phyloP scores from a whole-genome alignment of 2,113 vertebrate species.

The Lota lota region DNA sequence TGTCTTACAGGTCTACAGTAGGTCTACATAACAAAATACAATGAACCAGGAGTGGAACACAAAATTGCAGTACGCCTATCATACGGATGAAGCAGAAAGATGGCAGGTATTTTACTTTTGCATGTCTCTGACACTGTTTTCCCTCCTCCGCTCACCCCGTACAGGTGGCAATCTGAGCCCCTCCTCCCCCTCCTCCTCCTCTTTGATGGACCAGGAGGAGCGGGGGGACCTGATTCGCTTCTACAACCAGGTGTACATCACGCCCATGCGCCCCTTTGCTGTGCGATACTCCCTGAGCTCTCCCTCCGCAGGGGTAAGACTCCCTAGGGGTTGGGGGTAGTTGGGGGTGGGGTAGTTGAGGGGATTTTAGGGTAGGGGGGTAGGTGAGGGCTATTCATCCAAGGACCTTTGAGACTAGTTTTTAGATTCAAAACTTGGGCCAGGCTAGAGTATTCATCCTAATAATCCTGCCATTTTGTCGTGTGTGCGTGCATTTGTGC shows the following conservation, averaged over 20 bases:
- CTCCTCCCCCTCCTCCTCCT: slow-evolving; percentile 47
- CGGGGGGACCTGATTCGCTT: slow-evolving; percentile 89
- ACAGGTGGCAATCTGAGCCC: slow-evolving; percentile 81
- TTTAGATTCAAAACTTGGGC: no score
- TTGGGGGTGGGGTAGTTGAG: no score
- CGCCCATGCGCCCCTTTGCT: slow-evolving; percentile 82
- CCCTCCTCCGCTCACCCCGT: slow-evolving; percentile 75
- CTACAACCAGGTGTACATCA: slow-evolving; percentile 86
- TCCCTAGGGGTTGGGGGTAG: background rate
- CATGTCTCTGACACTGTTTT: no score
- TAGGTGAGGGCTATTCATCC: no score
- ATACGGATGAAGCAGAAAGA: no score
- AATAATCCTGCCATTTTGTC: no score
- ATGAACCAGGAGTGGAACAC: no score
- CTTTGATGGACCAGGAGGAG: slow-evolving; percentile 75
- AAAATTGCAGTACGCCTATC: no score
- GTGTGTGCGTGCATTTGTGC: background rate
- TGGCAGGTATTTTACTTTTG: no score
- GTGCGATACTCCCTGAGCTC: slow-evolving; percentile 78
- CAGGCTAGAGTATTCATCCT: no score
- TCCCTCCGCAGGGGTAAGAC: slow-evolving; percentile 51
- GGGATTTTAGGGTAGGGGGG: no score
- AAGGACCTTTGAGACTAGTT: no score
- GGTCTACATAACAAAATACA: slow-evolving; percentile 79
- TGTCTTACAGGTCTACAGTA: slow-evolving; percentile 42